These are phyloP conservation scores for Halichondria panicea DNA, from an alignment of 37 sponge, comb jelly and placozoan genomes.

Conservation along the genomic window DNA sequence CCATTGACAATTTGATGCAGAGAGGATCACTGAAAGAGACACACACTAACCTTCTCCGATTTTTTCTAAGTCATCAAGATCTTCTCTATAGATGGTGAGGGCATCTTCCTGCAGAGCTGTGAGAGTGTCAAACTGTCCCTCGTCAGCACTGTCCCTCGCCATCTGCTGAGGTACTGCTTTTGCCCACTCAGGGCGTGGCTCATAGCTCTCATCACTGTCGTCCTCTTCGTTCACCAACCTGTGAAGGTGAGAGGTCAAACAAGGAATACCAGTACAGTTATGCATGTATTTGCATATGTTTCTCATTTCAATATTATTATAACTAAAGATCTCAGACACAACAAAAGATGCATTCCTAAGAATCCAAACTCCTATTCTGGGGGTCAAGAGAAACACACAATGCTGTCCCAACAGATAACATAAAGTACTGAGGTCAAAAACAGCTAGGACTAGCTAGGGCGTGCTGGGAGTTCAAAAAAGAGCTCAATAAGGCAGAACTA, in stretches of 20 bases:
- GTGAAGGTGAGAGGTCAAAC: conserved; percentile 4
- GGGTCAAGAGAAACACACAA: too few species aligned
- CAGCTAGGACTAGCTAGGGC: too few species aligned
- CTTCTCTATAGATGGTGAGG: conserved; percentile 12
- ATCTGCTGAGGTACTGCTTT: conserved; percentile 14
- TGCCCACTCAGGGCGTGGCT: conserved; percentile 55
- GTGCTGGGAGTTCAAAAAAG: too few species aligned
- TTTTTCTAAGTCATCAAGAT: conserved; percentile 6
- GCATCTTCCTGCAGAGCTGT: conserved; percentile 32
- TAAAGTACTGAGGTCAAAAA: too few species aligned
- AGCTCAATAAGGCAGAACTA: too few species aligned
- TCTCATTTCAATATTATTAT: too few species aligned
- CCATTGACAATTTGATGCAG: not conserved
- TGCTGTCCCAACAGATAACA: too few species aligned
- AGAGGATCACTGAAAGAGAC: not conserved
- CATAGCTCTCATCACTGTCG: conserved; percentile 24
- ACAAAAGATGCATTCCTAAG: too few species aligned
- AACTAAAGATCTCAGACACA: too few species aligned
- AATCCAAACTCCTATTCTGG: too few species aligned
- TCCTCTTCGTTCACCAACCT: conserved; percentile 47
- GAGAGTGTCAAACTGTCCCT: conserved; percentile 2
- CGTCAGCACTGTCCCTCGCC: not conserved
- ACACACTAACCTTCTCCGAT: conserved; percentile 43
- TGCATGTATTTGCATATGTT: conserved; percentile 37
- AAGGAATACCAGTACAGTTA: too few species aligned